Evolutionary conservation across 2,797 vertebrate species (phyloP), one percentile per base, ranked within the genome.

Genomic region (Echeneis naucrates): DNA sequence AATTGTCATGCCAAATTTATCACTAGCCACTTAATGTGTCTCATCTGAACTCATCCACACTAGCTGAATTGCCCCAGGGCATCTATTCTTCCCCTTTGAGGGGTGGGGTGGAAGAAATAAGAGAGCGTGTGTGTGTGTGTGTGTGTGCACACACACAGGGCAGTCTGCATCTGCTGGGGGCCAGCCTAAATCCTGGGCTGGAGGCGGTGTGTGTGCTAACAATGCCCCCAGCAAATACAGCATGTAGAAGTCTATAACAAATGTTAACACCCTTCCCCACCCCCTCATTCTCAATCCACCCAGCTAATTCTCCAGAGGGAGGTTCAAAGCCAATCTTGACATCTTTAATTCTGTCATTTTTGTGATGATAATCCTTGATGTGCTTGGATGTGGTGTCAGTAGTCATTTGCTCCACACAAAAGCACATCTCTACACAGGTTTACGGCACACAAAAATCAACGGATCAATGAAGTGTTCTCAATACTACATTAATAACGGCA

Each of bases 1-100:
- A 95, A 96, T 96, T 98, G 97, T 97, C 97, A 96, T 97, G 95
- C 95, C 97, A 96, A 96, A 98, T 98, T 97, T 97, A 98, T 98
- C 96, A 97, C 96, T 94, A 93, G 96, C 96, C 95, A 96, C 95
- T 98, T 97, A 97, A 96, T 94, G 96, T 95, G 96, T 95, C 95
- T 97, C 96, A 95, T 97, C 96, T 96, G 96, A 97, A 96, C 95
- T 94, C 95, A 94, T 94, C 94, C 95, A 94, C 95, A 95, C 93
- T 86, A 91, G 86, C 86, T 26, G 45, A 92, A 95, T 93, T 94
- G 95, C 95, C 72, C 89, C 53, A 92, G 86, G 96, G 93, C 93
- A 87, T 91, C 90, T 91, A 80, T 93, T 93, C 92, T 79, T 78
- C 77, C 82, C 89, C 72, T 78, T 85, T 87, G 86, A 81, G 83